Base-by-base conservation (phyloP, 1,140 invertebrate species). In the Gryllus bimaculatus region DNA sequence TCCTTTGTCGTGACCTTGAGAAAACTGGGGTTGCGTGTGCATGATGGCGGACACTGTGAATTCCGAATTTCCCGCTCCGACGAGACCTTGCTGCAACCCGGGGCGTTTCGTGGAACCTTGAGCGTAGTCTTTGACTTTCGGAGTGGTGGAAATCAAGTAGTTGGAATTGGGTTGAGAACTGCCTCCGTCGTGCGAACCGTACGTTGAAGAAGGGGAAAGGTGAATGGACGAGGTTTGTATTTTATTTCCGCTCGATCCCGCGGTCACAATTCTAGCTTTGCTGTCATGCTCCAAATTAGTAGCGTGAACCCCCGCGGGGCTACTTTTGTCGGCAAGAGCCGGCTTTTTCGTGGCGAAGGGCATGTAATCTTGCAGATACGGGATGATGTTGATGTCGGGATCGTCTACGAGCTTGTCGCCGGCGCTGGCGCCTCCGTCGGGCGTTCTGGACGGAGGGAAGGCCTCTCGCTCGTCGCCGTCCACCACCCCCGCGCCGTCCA, bases 291-390 rank as follows among this genome's bases (percentile, higher is more conserved):
- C 54, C 10, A 66, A 39, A 39, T 5, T 15, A 39, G 26, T 76
- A 76, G 39, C 8, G 0, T 18, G n/a, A 0, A 13, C 21, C 10
- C 0, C 20, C 48, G 47, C 47, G 20, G 76, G 13, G 47, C 8
- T 20, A 8, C 15, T 12, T 39, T 74, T 79, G n/a, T n/a, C 73
- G n/a, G 73, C 18, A 48, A 20, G 18, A 74, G 20, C 73, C 74
- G 81, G 81, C 74, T 85, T 88, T 77, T 85, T 87, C 7, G 84
- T 85, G 0, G 84, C 82, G 79, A 86, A 88, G 8, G 87, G 88
- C 77, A 87, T 80, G 73, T 88, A 88, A 78, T 89, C 88, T 79
- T 89, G 88, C 0, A 88, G 80, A 78, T 89, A 88, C 0, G 88
- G 87, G 48, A 89, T 88, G 0, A 88, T 84, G 48, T 88, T 88